A percentile compares a stretch with the other conserved stretches of the same genome.
phyloP scores from a whole-genome alignment of 2,888 invertebrate species.

The Acholoe squamosa region DNA sequence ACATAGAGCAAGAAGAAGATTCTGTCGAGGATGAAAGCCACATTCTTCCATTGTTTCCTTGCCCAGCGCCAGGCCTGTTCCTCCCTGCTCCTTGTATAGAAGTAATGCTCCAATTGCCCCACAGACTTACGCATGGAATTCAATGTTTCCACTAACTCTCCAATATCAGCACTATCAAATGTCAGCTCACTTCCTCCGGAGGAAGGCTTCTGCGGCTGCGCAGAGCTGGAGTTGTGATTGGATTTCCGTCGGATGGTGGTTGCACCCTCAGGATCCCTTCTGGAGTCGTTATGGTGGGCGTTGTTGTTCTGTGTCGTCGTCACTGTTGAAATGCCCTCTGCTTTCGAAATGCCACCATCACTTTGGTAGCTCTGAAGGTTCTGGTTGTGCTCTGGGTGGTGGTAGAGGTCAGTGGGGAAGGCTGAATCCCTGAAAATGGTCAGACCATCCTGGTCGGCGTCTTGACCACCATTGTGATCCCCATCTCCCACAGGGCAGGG shows the following conservation, averaged over 20 bases:
- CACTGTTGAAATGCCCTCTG: no score
- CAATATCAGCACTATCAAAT: neutral
- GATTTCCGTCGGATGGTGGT: neutral
- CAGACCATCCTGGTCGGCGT: neutral
- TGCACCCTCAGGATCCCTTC: neutral
- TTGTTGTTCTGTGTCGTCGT: neutral
- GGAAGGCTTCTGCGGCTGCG: neutral
- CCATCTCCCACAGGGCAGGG: neutral
- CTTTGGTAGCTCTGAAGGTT: no score
- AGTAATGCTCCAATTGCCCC: constrained; percentile 3
- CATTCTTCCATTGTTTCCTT: constrained; percentile 63
- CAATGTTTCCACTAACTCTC: neutral
- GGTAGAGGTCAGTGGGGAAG: neutral
- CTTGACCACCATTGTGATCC: neutral
- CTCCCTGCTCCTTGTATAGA: neutral
- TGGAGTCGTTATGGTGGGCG: neutral
- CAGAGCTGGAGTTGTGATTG: neutral
- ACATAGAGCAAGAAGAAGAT: constrained; percentile 66
- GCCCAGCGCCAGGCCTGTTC: neutral
- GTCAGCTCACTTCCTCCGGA: neutral
- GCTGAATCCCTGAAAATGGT: neutral
- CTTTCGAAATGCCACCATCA: no score
- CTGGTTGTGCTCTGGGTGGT: no score
- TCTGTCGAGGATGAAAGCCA: constrained; percentile 63
- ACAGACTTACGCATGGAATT: neutral